Base-by-base conservation (phyloP, 2,888 invertebrate genomes). In the Drosophila multiciliata region DNA sequence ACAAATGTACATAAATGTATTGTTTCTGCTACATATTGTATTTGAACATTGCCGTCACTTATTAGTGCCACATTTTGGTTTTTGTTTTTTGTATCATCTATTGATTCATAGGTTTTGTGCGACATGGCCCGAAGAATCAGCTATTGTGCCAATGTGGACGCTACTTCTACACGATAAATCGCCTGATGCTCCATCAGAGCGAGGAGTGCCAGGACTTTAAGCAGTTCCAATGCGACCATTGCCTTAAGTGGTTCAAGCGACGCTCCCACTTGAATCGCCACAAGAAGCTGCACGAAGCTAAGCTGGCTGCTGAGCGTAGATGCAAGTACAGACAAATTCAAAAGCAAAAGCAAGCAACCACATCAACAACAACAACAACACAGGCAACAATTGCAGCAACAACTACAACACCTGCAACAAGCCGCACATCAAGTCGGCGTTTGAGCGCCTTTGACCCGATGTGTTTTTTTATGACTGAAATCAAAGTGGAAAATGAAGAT, bases 111-210 rank as follows among this genome's bases (percentile, higher is more conserved):
- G 83, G 81, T 61, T 80, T 62, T 50, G 50, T 73, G 49, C 72
- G 89, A 1, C 69, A 80, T 11, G 87, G 85, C 4, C 75, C 82
- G 8, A 89, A 78, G 70, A 78, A 84, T 53, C 78, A 89, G 58
- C 73, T 92, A 29, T 82, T 91, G 53, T 92, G 92, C 70, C 93
- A 94, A 77, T 94, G 94, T 76, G 94, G 94, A 72, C 94, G 94
- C 78, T 92, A 92, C 70, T 92, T 91, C 74, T 82, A 90, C 64
- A 88, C 90, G 4, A 59, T 82, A 65, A 82, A 80, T 62, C 90
- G 89, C 54, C 83, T 92, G 85, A 71, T 82, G 80, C 78, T 89
- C 60, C 92, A 92, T 71, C 73, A 91, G 54, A 88, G 84, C 2
- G 76, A 90, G 66, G 92, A 92, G 74, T 92, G 92, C 72, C 87